Evolutionary conservation across 2,797 vertebrate species (phyloP).

Genomic region (Vultur gryphus): DNA sequence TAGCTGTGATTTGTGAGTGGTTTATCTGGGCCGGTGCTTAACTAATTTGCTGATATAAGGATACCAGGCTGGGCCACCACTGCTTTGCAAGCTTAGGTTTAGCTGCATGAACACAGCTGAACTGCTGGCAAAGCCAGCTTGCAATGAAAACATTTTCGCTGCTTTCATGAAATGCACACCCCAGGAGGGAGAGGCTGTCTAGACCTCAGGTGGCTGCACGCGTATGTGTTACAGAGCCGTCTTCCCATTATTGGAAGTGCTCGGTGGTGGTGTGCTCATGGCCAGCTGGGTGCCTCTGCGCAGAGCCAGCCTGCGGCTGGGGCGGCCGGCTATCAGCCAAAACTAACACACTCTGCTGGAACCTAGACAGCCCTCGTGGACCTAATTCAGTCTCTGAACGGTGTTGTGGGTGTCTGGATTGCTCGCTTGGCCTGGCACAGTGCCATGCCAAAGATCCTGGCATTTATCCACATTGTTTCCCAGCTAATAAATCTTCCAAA

Average conservation of each 20-base stretch:
- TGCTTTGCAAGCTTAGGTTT: not conserved
- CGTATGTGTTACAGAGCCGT: not conserved
- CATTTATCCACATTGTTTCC: not conserved
- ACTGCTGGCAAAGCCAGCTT: not conserved
- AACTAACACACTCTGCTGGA: not conserved
- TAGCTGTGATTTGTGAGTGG: not conserved
- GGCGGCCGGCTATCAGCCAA: not conserved
- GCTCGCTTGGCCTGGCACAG: not conserved
- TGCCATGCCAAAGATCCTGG: not conserved
- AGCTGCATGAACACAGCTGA: not conserved
- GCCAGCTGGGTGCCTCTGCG: not conserved
- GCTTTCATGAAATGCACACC: not conserved
- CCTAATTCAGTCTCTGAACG: not conserved
- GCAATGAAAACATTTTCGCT: not conserved
- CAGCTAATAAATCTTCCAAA: not conserved
- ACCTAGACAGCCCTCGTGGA: not conserved
- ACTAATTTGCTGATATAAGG: not conserved
- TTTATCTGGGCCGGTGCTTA: not conserved
- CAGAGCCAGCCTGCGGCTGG: not conserved
- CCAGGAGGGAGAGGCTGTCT: not conserved
- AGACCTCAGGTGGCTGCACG: not conserved
- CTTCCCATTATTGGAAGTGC: not conserved
- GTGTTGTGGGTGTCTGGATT: not conserved
- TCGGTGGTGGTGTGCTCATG: fast-evolving
- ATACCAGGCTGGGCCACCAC: not conserved